Conservation (phyloP, 2,113 vertebrate species). For the Isurus oxyrinchus region DNA sequence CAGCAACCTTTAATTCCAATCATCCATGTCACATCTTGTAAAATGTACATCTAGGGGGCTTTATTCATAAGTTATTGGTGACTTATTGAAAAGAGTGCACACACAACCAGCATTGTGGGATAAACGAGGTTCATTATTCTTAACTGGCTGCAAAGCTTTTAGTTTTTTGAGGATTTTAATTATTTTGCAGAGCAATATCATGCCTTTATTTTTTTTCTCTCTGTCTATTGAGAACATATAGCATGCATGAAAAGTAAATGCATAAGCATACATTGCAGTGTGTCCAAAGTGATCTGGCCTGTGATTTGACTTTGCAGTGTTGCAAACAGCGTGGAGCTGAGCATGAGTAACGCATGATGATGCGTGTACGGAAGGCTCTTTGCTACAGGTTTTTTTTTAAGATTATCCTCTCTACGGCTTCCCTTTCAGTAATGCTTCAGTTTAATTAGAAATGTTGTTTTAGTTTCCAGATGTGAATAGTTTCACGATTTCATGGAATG, state of each 20-base stretch:
- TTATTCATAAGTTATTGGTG: background rate
- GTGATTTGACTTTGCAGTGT: background rate
- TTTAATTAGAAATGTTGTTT: background rate
- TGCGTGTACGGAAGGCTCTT: background rate
- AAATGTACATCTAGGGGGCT: background rate
- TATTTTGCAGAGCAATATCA: background rate
- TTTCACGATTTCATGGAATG: background rate
- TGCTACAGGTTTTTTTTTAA: background rate
- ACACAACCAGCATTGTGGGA: background rate
- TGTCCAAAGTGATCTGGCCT: background rate
- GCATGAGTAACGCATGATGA: background rate
- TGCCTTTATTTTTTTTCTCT: background rate
- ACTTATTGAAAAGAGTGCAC: background rate
- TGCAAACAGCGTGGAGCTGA: background rate
- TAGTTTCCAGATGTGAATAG: background rate
- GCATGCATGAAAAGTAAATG: background rate
- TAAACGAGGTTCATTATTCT: background rate
- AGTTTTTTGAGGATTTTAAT: background rate
- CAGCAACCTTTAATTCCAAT: background rate
- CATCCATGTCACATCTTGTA: background rate
- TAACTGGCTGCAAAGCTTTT: background rate
- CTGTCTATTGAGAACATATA: background rate
- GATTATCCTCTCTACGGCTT: background rate
- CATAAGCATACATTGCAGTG: background rate
- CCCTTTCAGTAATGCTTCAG: background rate